Base-by-base conservation (phyloP, 1,140 invertebrate genomes). In the Conus ventricosus region DNA sequence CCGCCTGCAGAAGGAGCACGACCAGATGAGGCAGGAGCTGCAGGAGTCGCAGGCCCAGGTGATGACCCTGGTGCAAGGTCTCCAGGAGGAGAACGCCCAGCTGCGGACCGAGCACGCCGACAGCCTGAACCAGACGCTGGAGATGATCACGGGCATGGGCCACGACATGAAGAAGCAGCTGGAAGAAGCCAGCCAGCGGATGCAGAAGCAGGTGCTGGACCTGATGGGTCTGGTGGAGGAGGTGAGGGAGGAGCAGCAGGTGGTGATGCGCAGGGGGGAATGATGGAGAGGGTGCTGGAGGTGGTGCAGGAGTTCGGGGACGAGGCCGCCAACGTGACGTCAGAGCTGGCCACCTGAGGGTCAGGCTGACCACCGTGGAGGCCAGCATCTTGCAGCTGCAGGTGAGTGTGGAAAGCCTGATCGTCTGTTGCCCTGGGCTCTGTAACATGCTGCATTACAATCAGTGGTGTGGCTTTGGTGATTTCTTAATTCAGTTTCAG, bases 221-320 rank as follows among this genome's bases (percentile, higher is more conserved):
- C 20, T 71, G 67, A 20, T 71, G 67, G 20, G 20, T 6, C 6
- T 71, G 67, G 39, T 54, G 39, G 80, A 23, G 39, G 80, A 54
- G 13, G 80, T 81, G 80, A 81, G 20, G 80, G 51, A 17, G 13
- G 53, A 81, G 51, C 39, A 23, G 80, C 13, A 5, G 8, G 27
- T 8, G 27, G 39, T 81, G 80, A 23, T 53, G 39, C 8, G 80
- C 51, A 81, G 80, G 51, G 15, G 4, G 80, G 39, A 51, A 7
- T 81, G 80, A 81, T 81, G 80, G 13, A 54, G 13, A 54, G 80
- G 51, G 80, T 81, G 80, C 23, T 81, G 39, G 80, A 53, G 6
- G 51, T 54, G 39, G 80, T 81, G 53, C 80, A 23, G 51, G 80
- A 54, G 51, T 54, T 54, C 20, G 80, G 54, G 80, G 51, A 54